Evolutionary conservation across 1,140 invertebrate genomes (phyloP).

Genomic region (Diabrotica virgifera): DNA sequence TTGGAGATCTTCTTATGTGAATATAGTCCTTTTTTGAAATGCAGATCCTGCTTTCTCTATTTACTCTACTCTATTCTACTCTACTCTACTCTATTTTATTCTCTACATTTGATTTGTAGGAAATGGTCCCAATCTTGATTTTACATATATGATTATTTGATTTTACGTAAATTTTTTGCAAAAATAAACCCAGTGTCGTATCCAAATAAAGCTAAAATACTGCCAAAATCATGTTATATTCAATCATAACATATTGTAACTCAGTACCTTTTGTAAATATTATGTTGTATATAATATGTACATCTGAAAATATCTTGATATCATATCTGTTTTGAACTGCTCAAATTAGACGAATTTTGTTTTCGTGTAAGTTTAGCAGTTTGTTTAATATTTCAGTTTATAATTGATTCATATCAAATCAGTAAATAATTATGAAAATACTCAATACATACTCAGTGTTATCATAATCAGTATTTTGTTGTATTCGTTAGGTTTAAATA

Average conservation of each 20-base stretch:
- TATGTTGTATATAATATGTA: constrained; percentile 21
- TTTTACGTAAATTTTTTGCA: not conserved
- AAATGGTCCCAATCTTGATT: not conserved
- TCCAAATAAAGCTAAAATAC: not conserved
- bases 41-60: no score
- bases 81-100: no score
- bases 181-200: not conserved
- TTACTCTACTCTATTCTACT: no score
- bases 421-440: constrained; percentile 43
- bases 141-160: not conserved
- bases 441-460: constrained; percentile 23
- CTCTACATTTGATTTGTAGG: no score
- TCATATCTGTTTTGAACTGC: constrained; percentile 35
- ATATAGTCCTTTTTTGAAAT: no score
- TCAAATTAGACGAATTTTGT: constrained; percentile 16
- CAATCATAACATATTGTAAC: constrained; percentile 18
- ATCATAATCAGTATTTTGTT: constrained; percentile 36
- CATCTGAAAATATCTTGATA: constrained; percentile 30
- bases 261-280: constrained; percentile 20
- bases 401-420: constrained; percentile 48
- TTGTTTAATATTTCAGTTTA: constrained; percentile 34
- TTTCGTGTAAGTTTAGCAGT: constrained; percentile 17
- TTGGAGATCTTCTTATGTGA: no score
- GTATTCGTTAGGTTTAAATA: constrained; percentile 22
- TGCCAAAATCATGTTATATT: constrained; percentile 9